Evolutionary conservation across 2,113 vertebrate species (phyloP), one percentile per base, ranked within the genome.

Genomic region (Chamaea fasciata): DNA sequence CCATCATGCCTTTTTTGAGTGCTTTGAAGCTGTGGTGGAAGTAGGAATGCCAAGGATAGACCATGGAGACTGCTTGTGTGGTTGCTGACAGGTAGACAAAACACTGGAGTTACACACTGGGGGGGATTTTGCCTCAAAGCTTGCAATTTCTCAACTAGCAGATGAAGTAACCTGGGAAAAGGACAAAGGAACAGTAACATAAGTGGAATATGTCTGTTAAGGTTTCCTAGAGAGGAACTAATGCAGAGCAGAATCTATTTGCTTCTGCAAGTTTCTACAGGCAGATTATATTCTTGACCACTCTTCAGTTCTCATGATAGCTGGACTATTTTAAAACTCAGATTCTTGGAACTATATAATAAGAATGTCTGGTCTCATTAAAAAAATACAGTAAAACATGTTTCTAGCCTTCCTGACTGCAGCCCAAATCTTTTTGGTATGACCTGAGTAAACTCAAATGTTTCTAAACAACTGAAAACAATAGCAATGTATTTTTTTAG

Each of bases 261-360:
- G 52, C 16, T n/a, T 52, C 55, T 86, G 68, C 77, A 56, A 10
- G 59, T 87, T 95, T 89, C 68, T 90, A 18, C 23, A 23, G 33
- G 74, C 68, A 75, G 59, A 73, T 93, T 55, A 39, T 69, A 59
- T 91, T 94, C 87, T 91, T 93, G 85, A 93, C 90, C 71, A 78
- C 60, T 93, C 85, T 91, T 89, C 50, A 73, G 67, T 79, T 95
- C 64, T 94, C 37, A 10, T 70, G 75, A 55, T 60, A 92, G 50
- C 13, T 80, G 31, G 24, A 67, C 35, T 62, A 80, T 63, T 94
- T 88, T 76, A 83, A 86, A 86, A 82, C 68, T 53, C 39, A 37
- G 6, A 41, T 88, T 94, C 59, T 73, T 88, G 47, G 47, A 94
- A 69, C 47, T 69, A 27, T 65, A 35, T 62, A 73, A 63, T 77